Evolutionary conservation across 1,140 invertebrate genomes (phyloP).

Genomic region (Nasonia giraulti): DNA sequence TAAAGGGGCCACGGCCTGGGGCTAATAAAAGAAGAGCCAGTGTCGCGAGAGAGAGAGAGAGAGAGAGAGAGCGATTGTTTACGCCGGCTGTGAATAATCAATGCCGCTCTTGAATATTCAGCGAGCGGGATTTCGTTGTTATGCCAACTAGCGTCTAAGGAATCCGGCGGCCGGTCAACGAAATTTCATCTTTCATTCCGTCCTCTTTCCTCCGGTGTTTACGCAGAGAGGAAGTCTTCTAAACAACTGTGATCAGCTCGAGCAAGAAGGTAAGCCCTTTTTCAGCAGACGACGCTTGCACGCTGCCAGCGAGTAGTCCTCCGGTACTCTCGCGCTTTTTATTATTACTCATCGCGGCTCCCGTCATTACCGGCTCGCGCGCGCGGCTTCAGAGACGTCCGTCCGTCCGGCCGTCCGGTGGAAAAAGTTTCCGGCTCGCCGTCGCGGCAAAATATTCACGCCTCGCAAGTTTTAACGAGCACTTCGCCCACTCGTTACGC

Average conservation of each 20-base stretch:
- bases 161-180: too few species aligned
- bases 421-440: slow-evolving; percentile 21
- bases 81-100: slow-evolving; percentile 39
- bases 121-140: not conserved
- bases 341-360: not conserved
- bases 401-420: not conserved
- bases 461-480: slow-evolving; percentile 42
- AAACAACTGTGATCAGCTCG: too few species aligned
- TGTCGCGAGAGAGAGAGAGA: not conserved
- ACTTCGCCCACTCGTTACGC: slow-evolving; percentile 34
- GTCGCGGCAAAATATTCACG: slow-evolving; percentile 27
- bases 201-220: too few species aligned
- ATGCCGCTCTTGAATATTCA: slow-evolving; percentile 39
- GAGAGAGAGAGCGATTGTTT: slow-evolving; percentile 22
- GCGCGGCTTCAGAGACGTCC: not conserved
- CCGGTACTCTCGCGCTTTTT: not conserved
- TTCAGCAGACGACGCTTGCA: not conserved
- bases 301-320: not conserved
- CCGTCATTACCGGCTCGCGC: not conserved
- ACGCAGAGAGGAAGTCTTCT: too few species aligned
- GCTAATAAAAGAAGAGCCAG: slow-evolving; percentile 1
- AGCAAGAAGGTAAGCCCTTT: too few species aligned
- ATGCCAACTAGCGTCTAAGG: too few species aligned
- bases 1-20: not conserved
- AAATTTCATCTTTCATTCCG: too few species aligned